phyloP scores from a whole-genome alignment of 2,113 vertebrate genomes.

The Neolamprologus sp. region DNA sequence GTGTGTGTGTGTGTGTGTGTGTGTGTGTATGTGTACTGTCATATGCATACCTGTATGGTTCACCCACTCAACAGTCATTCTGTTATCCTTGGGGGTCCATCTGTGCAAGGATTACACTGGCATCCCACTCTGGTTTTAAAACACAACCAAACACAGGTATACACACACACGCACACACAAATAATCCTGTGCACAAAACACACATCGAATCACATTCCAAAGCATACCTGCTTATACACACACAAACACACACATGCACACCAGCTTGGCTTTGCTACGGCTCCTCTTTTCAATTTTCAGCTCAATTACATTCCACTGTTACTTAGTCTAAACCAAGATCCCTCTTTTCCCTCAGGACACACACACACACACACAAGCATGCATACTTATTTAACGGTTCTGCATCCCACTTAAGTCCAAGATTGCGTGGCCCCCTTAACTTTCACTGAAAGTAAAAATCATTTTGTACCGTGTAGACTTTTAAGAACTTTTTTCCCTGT shows the following conservation, averaged over 20 bases:
- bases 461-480: not conserved
- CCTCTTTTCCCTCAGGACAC: conserved; percentile 38
- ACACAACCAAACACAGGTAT: conserved; percentile 25
- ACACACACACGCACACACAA: not conserved
- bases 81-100: conserved; percentile 53
- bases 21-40: not conserved
- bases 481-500: not conserved
- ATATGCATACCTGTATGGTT: conserved; percentile 25
- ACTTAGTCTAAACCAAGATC: conserved; percentile 53
- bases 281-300: conserved; percentile 73
- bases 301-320: conserved; percentile 72
- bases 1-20: not conserved
- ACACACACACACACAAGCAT: not conserved
- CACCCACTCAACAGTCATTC: conserved; percentile 50
- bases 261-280: conserved; percentile 49
- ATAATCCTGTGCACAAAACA: not conserved
- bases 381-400: conserved; percentile 34
- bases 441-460: conserved; percentile 20
- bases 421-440: conserved; percentile 32
- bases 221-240: not conserved
- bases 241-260: not conserved
- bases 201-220: not conserved
- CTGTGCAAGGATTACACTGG: conserved; percentile 61
- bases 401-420: conserved; percentile 43
- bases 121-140: conserved; percentile 57